Percentiles rank a stretch among this genome's conserved stretches.
Conservation (phyloP, 2,888 invertebrate genomes). For the Rhingia campestris region DNA sequence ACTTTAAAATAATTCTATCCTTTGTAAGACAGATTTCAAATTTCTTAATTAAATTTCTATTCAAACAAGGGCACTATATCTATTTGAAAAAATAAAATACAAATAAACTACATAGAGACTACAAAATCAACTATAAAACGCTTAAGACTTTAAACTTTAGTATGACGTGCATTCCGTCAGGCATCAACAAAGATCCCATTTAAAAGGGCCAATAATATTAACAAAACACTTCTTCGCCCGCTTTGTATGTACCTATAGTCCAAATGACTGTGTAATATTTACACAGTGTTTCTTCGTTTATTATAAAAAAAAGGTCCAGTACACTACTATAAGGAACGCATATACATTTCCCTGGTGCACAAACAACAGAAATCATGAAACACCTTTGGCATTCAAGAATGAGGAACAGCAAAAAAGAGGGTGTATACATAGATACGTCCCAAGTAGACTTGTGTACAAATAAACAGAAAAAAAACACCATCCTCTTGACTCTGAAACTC, state of each 20-base stretch:
- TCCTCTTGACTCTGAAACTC: conserved; percentile 71
- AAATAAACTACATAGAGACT: too few relatives aligned
- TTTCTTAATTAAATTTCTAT: too few relatives aligned
- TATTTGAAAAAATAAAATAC: too few relatives aligned
- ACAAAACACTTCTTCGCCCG: background rate
- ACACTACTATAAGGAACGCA: conserved; percentile 3
- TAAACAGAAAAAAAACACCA: conserved; percentile 55
- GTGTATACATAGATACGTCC: conserved; percentile 12
- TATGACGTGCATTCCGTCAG: too few relatives aligned
- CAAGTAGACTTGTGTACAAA: conserved; percentile 65
- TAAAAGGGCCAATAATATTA: background rate
- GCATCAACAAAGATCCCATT: too few relatives aligned
- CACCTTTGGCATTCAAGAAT: conserved; percentile 48
- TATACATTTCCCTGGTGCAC: conserved; percentile 29
- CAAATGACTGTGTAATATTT: conserved; percentile 22
- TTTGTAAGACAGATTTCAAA: too few relatives aligned
- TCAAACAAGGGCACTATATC: too few relatives aligned
- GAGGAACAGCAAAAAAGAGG: conserved; percentile 13
- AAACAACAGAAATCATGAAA: conserved; percentile 43
- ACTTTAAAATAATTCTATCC: too few relatives aligned
- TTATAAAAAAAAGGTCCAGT: conserved; percentile 12
- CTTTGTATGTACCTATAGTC: background rate
- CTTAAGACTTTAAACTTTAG: too few relatives aligned
- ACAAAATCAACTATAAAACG: too few relatives aligned
- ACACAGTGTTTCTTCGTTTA: conserved; percentile 25